Evolutionary conservation across 2,888 invertebrate genomes (phyloP).

Genomic region (Ichneumoninae sp.): DNA sequence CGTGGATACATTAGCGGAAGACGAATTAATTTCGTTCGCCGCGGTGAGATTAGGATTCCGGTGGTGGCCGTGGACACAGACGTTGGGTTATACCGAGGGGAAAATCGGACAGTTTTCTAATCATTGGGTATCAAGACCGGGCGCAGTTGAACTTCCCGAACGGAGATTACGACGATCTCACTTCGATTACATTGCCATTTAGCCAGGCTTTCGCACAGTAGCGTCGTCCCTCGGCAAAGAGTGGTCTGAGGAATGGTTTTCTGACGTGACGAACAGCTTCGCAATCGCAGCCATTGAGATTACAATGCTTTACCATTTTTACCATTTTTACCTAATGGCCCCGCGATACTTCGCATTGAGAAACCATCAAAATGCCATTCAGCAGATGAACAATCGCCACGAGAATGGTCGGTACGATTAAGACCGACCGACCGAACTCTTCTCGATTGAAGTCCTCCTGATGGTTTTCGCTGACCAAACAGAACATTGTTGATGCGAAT

Average conservation of each 20-base stretch:
- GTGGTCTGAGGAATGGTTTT: background rate
- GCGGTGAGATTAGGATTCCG: constrained; percentile 71
- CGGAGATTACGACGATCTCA: constrained; percentile 64
- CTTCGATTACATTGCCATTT: constrained; percentile 72
- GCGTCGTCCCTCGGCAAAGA: background rate
- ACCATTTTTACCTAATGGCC: no score
- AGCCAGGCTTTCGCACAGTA: constrained; percentile 45
- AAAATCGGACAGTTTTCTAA: constrained; percentile 51
- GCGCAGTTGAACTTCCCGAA: constrained; percentile 31
- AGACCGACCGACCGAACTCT: no score
- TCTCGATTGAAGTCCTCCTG: no score
- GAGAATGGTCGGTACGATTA: no score
- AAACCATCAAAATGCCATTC: no score
- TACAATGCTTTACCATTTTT: no score
- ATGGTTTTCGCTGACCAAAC: no score
- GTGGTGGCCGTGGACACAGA: constrained; percentile 42
- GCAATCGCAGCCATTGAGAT: no score
- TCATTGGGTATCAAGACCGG: constrained; percentile 41
- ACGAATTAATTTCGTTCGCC: constrained; percentile 79
- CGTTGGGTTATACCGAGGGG: background rate
- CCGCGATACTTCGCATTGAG: no score
- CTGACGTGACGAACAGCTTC: background rate
- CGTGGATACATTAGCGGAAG: constrained; percentile 76
- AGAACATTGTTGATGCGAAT: no score
- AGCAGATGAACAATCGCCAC: no score